Conservation (phyloP, 2,113 vertebrate species). For the Pteronura brasiliensis region DNA sequence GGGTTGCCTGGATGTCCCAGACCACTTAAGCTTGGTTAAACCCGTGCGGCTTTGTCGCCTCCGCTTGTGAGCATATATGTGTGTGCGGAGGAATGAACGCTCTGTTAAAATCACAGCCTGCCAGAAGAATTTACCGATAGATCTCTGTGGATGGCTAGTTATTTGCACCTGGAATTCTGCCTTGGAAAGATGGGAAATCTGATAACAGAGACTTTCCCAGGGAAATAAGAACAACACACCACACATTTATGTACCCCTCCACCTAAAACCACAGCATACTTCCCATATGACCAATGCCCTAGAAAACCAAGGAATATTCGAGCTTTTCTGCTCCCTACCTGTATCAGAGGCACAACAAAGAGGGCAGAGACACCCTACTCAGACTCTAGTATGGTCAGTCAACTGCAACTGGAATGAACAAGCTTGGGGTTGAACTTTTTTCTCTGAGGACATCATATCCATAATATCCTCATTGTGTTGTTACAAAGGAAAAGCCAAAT, state of each 20-base stretch:
- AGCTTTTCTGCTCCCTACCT: neutral
- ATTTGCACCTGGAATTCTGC: conserved; percentile 69
- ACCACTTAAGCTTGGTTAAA: neutral
- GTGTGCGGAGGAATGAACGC: rapidly evolving
- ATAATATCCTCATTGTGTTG: neutral
- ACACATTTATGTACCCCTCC: neutral
- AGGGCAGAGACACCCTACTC: neutral
- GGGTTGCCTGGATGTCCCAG: neutral
- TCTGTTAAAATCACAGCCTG: neutral
- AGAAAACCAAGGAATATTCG: neutral
- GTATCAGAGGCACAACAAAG: neutral
- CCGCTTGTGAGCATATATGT: conserved; percentile 9
- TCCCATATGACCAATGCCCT: neutral
- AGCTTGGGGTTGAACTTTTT: neutral
- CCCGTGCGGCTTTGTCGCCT: conserved; percentile 48
- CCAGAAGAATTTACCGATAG: neutral
- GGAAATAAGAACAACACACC: neutral
- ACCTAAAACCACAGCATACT: conserved; percentile 5
- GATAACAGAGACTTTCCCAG: conserved; percentile 46
- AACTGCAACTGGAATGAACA: neutral
- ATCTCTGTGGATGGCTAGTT: conserved; percentile 42
- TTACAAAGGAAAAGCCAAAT: conserved; percentile 44
- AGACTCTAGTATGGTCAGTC: neutral
- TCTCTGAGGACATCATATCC: neutral
- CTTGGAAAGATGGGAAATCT: conserved; percentile 15